These are phyloP conservation scores for Artemia franciscana DNA, from an alignment of 1,140 invertebrate genomes.

Conservation along the genomic window DNA sequence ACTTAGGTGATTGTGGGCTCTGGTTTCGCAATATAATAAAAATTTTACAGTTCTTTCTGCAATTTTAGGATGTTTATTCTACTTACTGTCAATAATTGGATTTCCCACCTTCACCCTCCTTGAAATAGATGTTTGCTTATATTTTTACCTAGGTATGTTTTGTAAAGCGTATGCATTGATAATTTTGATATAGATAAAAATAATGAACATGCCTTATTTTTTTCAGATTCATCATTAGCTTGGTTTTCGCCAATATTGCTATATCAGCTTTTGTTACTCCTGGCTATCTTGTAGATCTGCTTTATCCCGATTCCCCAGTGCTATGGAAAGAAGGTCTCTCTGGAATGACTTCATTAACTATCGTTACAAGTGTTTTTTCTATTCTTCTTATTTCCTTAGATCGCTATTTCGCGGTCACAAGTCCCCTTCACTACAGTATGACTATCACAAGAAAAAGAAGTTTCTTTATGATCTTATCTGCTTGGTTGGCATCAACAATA, in stretches of 20 bases:
- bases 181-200: too few relatives aligned
- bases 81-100: too few relatives aligned
- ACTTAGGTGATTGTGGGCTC: too few relatives aligned
- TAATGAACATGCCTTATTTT: not conserved
- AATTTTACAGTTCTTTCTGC: too few relatives aligned
- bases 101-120: too few relatives aligned
- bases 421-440: slow-evolving; percentile 28
- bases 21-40: too few relatives aligned
- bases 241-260: slow-evolving; percentile 25
- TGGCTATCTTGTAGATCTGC: slow-evolving; percentile 3
- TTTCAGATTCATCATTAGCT: slow-evolving; percentile 28
- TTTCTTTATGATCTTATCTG: slow-evolving; percentile 21
- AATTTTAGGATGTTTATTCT: too few relatives aligned
- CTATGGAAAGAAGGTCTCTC: slow-evolving; percentile 20
- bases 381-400: slow-evolving; percentile 28
- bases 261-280: slow-evolving; percentile 2
- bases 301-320: slow-evolving; percentile 19
- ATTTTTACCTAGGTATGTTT: too few relatives aligned
- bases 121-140: too few relatives aligned
- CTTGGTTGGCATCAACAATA: slow-evolving; percentile 19
- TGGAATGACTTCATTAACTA: slow-evolving; percentile 23
- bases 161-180: too few relatives aligned
- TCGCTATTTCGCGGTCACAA: slow-evolving; percentile 26
- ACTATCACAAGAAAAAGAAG: slow-evolving; percentile 24
- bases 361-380: slow-evolving; percentile 26